Base-by-base conservation (phyloP, 2,113 vertebrate genomes). In the Sturnira hondurensis region DNA sequence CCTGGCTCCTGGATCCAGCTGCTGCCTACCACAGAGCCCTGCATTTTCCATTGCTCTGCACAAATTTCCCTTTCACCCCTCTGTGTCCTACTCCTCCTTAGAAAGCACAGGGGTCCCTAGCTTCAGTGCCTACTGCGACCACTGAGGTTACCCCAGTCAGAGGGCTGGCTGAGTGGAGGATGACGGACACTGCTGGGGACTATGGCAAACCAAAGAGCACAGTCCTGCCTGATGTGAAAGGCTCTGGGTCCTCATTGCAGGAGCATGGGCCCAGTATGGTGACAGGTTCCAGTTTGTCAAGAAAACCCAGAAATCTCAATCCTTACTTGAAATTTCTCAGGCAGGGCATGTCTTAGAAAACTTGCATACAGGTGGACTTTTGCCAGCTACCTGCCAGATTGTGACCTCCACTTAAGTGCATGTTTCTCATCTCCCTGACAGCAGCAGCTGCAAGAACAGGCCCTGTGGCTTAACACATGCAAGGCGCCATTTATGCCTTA, bases 311-410 rank as follows among this genome's bases (percentile, higher is more conserved):
- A 87, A 65, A 24, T 82, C 41, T 96, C 47, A 12, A 6, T 63
- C 85, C 96, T 74, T 52, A 73, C 70, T 89, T 92, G 26, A 92
- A 89, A 77, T 81, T 47, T 93, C 38, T 94, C 28, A 3, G 41
- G 43, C 24, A 45, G 26, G 10, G 31, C 52, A 67, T 13, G 41
- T 61, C 76, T 50, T 91, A 81, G 58, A 63, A 65, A 88, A 65
- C 83, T 68, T 26, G 17, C 10, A 14, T n/a, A 31, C 61, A 50
- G 31, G 47, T 61, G 94, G 73, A 28, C 22, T 38, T 74, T 74
- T 47, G 82, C 73, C 91, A 91, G 78, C 77, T 74, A 89, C 83
- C 73, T 52, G 52, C n/a, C 38, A 84, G 63, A 41, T 14, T 65
- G 63, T 45, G 54, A 3, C 19, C 58, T 45, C 33, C 38, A 4